Evolutionary conservation across 2,888 invertebrate genomes (phyloP).

Genomic region (Catocala fraxini): DNA sequence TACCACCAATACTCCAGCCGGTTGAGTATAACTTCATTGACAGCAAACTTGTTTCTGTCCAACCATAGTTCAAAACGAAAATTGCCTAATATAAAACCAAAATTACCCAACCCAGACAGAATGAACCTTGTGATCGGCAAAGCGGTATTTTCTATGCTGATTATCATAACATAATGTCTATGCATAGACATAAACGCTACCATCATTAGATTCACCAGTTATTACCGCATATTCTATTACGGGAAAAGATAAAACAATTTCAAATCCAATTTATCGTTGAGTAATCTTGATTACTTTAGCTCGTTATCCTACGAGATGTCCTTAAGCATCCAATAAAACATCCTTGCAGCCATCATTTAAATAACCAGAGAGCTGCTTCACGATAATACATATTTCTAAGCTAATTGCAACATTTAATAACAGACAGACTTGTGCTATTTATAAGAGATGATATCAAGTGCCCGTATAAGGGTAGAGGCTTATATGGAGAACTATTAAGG

Average conservation of each 20-base stretch:
- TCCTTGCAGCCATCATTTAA: slow-evolving; percentile 6
- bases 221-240: too few relatives aligned
- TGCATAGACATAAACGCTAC: too few relatives aligned
- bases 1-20: too few relatives aligned
- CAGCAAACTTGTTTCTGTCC: too few relatives aligned
- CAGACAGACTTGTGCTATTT: slow-evolving; percentile 46
- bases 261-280: background rate
- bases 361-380: slow-evolving; percentile 24
- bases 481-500: slow-evolving; percentile 36
- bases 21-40: too few relatives aligned
- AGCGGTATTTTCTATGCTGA: too few relatives aligned
- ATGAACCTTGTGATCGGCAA: too few relatives aligned
- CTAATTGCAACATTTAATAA: slow-evolving; percentile 42
- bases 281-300: background rate
- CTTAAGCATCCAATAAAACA: slow-evolving; percentile 30
- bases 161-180: too few relatives aligned
- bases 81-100: too few relatives aligned
- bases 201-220: too few relatives aligned
- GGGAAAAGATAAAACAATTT: background rate
- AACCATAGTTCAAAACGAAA: too few relatives aligned
- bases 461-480: slow-evolving; percentile 59
- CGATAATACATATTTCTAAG: slow-evolving; percentile 30
- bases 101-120: too few relatives aligned
- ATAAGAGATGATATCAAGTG: slow-evolving; percentile 57
- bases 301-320: slow-evolving; percentile 13